Conservation (phyloP, 2,888 invertebrate genomes). For the Dasypogon diadema region DNA sequence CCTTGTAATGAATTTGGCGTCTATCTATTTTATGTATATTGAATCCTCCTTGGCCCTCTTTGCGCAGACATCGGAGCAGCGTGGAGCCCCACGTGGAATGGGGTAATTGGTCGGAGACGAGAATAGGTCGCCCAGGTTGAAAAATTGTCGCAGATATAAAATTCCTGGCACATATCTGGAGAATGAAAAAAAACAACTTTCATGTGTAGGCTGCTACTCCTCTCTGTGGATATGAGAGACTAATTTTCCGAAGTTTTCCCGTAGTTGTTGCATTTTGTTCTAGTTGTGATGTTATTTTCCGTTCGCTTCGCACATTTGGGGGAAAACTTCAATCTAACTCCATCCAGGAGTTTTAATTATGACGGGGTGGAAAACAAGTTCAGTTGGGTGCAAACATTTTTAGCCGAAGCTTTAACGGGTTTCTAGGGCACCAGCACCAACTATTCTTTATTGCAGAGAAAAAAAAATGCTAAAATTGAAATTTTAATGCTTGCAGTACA, state of each 20-base stretch:
- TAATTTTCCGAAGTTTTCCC: slow-evolving; percentile 12
- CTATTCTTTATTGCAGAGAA: too few species aligned
- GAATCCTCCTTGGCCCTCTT: slow-evolving; percentile 48
- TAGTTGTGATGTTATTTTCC: slow-evolving; percentile 4
- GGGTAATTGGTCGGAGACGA: slow-evolving; percentile 48
- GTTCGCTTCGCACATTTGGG: slow-evolving; percentile 17
- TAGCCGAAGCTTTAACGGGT: neutral
- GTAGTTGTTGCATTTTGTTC: slow-evolving; percentile 16
- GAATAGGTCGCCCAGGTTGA: slow-evolving; percentile 45
- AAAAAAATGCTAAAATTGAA: too few species aligned
- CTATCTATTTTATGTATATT: slow-evolving; percentile 55
- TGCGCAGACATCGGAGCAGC: neutral
- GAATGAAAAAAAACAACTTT: neutral
- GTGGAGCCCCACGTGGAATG: neutral
- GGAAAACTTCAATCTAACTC: slow-evolving; percentile 37
- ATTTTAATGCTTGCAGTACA: too few species aligned
- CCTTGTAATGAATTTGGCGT: slow-evolving; percentile 54
- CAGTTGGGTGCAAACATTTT: neutral
- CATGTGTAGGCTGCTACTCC: slow-evolving; percentile 10
- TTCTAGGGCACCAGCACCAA: neutral
- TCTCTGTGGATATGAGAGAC: slow-evolving; percentile 3
- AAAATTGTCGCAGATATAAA: slow-evolving; percentile 53
- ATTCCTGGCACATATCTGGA: slow-evolving; percentile 49
- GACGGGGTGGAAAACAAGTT: neutral
- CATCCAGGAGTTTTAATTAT: slow-evolving; percentile 28